Evolutionary conservation across 1,140 invertebrate species (phyloP).

Genomic region (Cydia pomonella): DNA sequence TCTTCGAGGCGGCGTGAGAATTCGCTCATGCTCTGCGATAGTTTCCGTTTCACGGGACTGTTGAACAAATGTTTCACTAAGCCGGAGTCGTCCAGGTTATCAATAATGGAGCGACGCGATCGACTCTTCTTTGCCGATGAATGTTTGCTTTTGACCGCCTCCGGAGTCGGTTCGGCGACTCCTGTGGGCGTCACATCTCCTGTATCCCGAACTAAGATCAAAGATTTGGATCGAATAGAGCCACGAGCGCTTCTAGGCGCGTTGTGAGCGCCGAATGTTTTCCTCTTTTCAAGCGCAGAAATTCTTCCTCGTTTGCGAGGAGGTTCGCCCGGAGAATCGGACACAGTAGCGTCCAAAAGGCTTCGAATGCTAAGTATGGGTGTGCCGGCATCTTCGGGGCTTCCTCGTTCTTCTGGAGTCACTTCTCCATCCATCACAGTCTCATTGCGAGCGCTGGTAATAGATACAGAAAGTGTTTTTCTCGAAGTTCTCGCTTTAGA

Average conservation of each 20-base stretch:
- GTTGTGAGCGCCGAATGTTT: conserved; percentile 47
- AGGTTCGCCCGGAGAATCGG: neutral
- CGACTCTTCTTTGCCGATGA: conserved; percentile 75
- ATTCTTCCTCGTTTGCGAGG: conserved; percentile 30
- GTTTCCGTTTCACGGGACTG: conserved; percentile 75
- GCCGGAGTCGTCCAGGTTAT: conserved; percentile 69
- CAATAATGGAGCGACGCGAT: conserved; percentile 74
- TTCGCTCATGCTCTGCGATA: conserved; percentile 75
- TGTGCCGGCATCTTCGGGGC: conserved; percentile 56
- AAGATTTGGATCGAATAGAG: conserved; percentile 49
- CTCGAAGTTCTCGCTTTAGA: neutral
- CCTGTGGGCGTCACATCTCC: conserved; percentile 64
- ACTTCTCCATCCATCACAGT: conserved; percentile 39
- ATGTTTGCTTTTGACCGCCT: conserved; percentile 76
- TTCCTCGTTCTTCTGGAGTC: conserved; percentile 59
- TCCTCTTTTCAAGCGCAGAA: conserved; percentile 43
- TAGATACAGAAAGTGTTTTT: neutral
- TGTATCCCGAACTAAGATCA: conserved; percentile 36
- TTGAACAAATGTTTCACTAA: conserved; percentile 75
- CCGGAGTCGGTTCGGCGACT: conserved; percentile 59
- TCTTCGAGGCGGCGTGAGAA: conserved; percentile 40
- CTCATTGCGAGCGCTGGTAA: neutral
- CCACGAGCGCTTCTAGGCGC: conserved; percentile 37
- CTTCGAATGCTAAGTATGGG: conserved; percentile 64
- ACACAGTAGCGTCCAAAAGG: conserved; percentile 50